These are phyloP conservation scores for Atrina japonica DNA, from an alignment of 2,888 invertebrate species.

Conservation along the genomic window DNA sequence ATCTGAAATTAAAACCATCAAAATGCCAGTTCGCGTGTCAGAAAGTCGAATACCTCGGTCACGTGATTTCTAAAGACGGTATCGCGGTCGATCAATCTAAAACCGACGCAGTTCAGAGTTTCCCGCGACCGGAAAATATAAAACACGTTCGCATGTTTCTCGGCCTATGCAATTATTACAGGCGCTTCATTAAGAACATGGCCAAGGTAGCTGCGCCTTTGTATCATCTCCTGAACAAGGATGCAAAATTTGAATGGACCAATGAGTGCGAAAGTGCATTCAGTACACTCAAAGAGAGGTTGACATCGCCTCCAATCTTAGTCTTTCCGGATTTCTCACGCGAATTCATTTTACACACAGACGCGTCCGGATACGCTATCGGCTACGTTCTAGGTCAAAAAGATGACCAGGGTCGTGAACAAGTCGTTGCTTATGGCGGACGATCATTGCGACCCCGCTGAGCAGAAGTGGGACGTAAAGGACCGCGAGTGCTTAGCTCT, in stretches of 20 bases:
- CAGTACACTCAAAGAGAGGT: background rate
- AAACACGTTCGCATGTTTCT: conserved; percentile 50
- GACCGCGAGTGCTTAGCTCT: conserved; percentile 56
- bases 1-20: conserved; percentile 49
- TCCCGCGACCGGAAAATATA: conserved; percentile 41
- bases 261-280: conserved; percentile 6
- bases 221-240: background rate
- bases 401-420: conserved; percentile 19
- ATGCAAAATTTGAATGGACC: background rate
- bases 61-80: conserved; percentile 46
- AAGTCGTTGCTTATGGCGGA: conserved; percentile 48
- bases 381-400: conserved; percentile 9
- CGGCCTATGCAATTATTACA: conserved; percentile 53
- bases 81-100: conserved; percentile 41
- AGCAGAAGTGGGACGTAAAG: conserved; percentile 49
- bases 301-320: conserved; percentile 2
- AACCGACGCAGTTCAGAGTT: conserved; percentile 40
- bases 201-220: background rate
- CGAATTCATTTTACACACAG: conserved; percentile 2
- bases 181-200: conserved; percentile 40
- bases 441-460: conserved; percentile 39
- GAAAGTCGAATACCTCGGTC: conserved; percentile 48
- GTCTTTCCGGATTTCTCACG: conserved; percentile 2
- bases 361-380: conserved; percentile 13
- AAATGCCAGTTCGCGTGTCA: conserved; percentile 49